Evolutionary conservation across 2,113 vertebrate species (phyloP).

Genomic region (Ptyas mucosa): DNA sequence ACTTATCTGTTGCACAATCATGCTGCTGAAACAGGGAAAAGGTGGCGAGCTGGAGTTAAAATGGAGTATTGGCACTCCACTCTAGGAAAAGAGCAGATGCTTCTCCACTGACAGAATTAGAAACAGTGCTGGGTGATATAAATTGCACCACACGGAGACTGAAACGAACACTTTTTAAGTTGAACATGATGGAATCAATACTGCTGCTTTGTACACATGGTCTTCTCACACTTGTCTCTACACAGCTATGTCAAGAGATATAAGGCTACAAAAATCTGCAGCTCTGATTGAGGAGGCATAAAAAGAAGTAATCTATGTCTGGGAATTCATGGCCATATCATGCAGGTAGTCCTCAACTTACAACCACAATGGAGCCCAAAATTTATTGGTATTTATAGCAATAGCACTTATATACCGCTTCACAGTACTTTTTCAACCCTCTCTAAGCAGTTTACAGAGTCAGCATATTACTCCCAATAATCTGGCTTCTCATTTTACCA

Average conservation of each 20-base stretch:
- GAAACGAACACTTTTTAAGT: not conserved
- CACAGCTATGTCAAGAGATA: not conserved
- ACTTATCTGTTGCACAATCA: not conserved
- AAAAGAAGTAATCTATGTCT: not conserved
- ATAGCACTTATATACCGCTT: no score
- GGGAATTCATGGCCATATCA: not conserved
- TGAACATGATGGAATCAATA: not conserved
- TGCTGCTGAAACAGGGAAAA: not conserved
- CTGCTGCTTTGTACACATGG: not conserved
- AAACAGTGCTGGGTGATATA: not conserved
- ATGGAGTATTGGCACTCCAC: not conserved
- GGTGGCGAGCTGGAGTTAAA: not conserved
- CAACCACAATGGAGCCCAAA: no score
- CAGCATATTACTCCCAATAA: no score
- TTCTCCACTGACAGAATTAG: not conserved
- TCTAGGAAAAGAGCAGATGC: not conserved
- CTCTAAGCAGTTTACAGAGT: no score
- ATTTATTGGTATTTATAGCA: no score
- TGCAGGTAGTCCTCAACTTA: not conserved
- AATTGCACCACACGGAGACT: not conserved
- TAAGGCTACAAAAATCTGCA: not conserved
- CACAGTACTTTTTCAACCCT: no score
- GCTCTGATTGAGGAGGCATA: not conserved
- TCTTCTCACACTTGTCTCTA: not conserved
- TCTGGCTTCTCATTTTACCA: no score